Base-by-base conservation (phyloP, 2,797 vertebrate species). In the Coccyzus lansbergi region DNA sequence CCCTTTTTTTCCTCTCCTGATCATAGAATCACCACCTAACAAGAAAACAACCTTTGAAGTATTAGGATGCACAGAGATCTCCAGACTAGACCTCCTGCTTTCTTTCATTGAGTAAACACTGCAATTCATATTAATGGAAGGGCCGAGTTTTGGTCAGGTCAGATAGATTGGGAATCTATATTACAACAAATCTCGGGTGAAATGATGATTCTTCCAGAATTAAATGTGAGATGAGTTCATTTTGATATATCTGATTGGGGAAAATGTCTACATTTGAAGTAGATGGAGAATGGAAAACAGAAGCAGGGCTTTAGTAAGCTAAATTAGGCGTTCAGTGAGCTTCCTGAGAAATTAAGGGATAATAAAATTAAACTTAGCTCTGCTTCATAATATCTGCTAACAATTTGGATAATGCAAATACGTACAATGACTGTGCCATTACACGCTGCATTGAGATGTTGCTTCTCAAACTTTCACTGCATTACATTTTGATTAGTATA, bases 301-400 rank as follows among this genome's bases (percentile, higher is more conserved):
- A 70, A 63, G 4, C 11, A 76, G 34, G 62, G 14, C 4, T 77
- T 72, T 28, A 52, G 31, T 53, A 42, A 74, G 22, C 18, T 88
- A 48, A 60, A 80, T 51, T 24, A 56, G 7, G 16, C 17, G 9
- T 59, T 63, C 44, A 46, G 22, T 49, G 26, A 77, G 14, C 28
- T 80, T 48, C 13, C 69, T 64, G 33, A 71, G 49, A 83, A 88
- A 78, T 31, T 58, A 68, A 68, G 15, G 4, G 2, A 29, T 58
- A 82, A 81, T 64, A 87, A 69, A 86, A 74, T 90, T 62, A 78
- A 76, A 8, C 10, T 80, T 81, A 83, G 8, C 14, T 94, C 44
- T 80, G 31, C 28, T 71, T 88, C 29, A 71, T 75, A 20, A 15
- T 46, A 25, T 42, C 68, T 83, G 14, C 25, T 67, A 46, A 85